phyloP scores from a whole-genome alignment of 2,797 vertebrate species.

The Cyprinella venusta region DNA sequence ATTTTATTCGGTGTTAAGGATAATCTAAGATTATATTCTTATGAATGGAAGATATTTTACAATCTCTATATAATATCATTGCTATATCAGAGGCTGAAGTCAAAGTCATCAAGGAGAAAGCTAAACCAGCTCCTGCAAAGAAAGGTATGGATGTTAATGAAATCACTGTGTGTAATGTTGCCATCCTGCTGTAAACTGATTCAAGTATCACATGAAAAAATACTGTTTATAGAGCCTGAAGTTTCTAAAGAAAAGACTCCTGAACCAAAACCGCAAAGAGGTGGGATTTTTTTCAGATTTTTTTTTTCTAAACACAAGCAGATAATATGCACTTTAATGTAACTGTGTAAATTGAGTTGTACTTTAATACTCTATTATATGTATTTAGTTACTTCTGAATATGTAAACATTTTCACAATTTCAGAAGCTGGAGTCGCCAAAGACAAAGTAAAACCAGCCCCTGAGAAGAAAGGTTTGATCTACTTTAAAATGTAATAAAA shows the following conservation, averaged over 20 bases:
- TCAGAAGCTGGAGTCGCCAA: slow-evolving; percentile 53
- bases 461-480: slow-evolving; percentile 65
- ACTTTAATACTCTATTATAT: not conserved
- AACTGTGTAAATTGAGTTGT: not conserved
- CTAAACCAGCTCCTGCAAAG: slow-evolving; percentile 59
- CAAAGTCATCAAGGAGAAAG: slow-evolving; percentile 62
- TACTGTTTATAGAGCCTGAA: slow-evolving; percentile 3
- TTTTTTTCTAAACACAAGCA: too few relatives aligned
- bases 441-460: slow-evolving; percentile 59
- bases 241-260: not conserved
- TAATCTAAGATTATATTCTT: too few relatives aligned
- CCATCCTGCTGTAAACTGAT: not conserved
- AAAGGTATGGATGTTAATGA: slow-evolving; percentile 46
- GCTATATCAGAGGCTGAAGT: slow-evolving; percentile 37
- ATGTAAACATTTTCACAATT: not conserved
- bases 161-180: not conserved
- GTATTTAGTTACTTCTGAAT: not conserved
- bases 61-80: too few relatives aligned
- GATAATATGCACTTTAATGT: not conserved
- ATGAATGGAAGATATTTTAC: too few relatives aligned
- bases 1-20: too few relatives aligned
- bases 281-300: too few relatives aligned
- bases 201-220: too few relatives aligned
- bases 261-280: too few relatives aligned
- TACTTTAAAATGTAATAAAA: not conserved